Evolutionary conservation across 2,797 vertebrate species (phyloP).

Genomic region (Diplodus puntazzo): DNA sequence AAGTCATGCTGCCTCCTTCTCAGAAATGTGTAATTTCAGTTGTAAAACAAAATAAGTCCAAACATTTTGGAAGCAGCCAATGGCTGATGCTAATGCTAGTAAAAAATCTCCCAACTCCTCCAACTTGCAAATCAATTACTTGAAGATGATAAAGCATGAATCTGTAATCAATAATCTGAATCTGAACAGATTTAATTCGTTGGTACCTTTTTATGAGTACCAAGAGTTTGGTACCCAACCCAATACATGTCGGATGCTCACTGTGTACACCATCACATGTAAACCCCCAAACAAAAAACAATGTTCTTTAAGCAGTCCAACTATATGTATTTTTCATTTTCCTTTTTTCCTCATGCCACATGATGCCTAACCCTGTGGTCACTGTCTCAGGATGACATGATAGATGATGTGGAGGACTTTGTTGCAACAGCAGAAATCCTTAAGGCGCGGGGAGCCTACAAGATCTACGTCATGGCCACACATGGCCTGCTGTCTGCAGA

Average conservation of each 20-base stretch:
- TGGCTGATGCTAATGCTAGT: no score
- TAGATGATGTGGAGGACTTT: conserved; percentile 96
- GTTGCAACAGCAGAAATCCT: conserved; percentile 96
- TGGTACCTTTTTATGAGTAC: no score
- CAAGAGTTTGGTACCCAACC: no score
- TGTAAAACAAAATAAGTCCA: no score
- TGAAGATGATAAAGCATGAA: no score
- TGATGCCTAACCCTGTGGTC: background rate
- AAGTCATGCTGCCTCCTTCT: background rate
- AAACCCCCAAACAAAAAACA: no score
- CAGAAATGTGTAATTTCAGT: background rate
- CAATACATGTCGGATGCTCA: background rate
- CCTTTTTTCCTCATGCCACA: background rate
- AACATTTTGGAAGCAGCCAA: no score
- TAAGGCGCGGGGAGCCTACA: conserved; percentile 97
- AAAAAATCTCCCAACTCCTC: no score
- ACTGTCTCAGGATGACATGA: conserved; percentile 93
- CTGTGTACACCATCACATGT: background rate
- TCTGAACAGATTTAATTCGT: no score
- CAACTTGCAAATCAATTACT: no score
- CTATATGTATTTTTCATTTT: background rate
- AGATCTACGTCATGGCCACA: conserved; percentile 98
- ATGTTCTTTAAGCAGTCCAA: background rate
- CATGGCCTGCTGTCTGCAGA: conserved; percentile 97
- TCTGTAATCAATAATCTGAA: no score